Percentiles rank a stretch among this genome's conserved stretches.
These are phyloP conservation scores for Acanthochromis polyacanthus DNA, from an alignment of 2,113 vertebrate species.

Conservation along the genomic window DNA sequence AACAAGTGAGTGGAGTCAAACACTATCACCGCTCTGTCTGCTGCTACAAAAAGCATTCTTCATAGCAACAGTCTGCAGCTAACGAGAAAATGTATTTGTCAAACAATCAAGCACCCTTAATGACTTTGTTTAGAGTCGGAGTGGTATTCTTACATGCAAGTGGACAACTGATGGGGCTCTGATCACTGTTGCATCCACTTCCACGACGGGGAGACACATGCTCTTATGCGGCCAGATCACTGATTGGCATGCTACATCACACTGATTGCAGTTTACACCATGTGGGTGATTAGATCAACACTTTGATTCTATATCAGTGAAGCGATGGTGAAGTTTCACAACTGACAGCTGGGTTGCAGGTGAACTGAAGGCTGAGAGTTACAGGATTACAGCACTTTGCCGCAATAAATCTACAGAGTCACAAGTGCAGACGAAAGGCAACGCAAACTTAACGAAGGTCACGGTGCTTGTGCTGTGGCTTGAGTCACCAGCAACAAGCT, in stretches of 20 bases:
- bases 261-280: constrained; percentile 35
- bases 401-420: constrained; percentile 5
- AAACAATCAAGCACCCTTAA: constrained; percentile 38
- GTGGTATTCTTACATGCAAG: constrained; percentile 46
- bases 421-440: constrained; percentile 19
- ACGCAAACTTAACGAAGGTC: constrained; percentile 22
- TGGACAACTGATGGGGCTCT: constrained; percentile 27
- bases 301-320: constrained; percentile 16
- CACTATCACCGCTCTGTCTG: background rate
- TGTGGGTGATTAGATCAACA: constrained; percentile 33
- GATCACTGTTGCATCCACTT: constrained; percentile 15
- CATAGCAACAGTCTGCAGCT: constrained; percentile 11
- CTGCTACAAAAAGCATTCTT: constrained; percentile 7
- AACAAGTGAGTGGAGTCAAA: constrained; percentile 7
- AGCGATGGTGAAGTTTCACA: background rate
- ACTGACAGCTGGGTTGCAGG: background rate
- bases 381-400: background rate
- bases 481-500: constrained; percentile 25
- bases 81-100: constrained; percentile 26
- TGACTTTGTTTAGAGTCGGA: constrained; percentile 27
- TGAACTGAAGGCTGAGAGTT: background rate
- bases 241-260: constrained; percentile 46
- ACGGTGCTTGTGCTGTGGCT: background rate
- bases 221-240: constrained; percentile 30
- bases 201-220: constrained; percentile 29